Conservation (phyloP, 2,113 vertebrate species). For the Shinisaurus crocodilurus region DNA sequence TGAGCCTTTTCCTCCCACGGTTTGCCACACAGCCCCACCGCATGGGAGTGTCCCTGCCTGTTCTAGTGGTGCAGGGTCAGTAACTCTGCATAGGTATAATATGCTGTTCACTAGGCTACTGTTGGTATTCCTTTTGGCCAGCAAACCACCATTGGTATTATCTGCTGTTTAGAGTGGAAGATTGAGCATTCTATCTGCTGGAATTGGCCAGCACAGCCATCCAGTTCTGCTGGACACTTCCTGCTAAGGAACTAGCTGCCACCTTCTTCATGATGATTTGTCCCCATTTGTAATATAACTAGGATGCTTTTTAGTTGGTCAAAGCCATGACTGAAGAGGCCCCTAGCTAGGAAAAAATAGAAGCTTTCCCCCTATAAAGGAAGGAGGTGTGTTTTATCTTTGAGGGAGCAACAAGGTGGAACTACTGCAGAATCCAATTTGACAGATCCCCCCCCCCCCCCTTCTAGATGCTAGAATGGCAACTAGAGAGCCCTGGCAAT, state of each 20-base stretch:
- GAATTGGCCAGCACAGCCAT: not conserved
- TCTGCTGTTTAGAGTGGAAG: not conserved
- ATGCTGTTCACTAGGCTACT: too few species aligned
- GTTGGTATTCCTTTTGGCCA: not conserved
- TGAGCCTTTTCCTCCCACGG: not conserved
- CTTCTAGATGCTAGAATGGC: not conserved
- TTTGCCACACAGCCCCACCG: not conserved
- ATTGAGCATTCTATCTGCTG: not conserved
- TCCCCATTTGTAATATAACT: not conserved
- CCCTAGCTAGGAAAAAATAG: too few species aligned
- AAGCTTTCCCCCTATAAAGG: not conserved
- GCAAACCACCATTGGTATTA: too few species aligned
- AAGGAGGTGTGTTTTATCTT: not conserved
- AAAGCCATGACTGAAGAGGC: not conserved
- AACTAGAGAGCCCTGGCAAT: not conserved
- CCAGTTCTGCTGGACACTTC: not conserved
- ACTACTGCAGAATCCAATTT: not conserved
- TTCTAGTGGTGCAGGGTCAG: accelerated
- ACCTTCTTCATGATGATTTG: not conserved
- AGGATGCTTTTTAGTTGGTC: not conserved
- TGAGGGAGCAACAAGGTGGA: not conserved
- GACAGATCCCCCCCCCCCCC: not conserved
- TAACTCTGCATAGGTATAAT: accelerated
- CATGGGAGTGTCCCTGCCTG: accelerated
- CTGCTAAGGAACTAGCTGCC: not conserved